These are phyloP conservation scores for Enteromius unitaeniatus DNA, from an alignment of 2,797 vertebrate species.

Conservation along the genomic window DNA sequence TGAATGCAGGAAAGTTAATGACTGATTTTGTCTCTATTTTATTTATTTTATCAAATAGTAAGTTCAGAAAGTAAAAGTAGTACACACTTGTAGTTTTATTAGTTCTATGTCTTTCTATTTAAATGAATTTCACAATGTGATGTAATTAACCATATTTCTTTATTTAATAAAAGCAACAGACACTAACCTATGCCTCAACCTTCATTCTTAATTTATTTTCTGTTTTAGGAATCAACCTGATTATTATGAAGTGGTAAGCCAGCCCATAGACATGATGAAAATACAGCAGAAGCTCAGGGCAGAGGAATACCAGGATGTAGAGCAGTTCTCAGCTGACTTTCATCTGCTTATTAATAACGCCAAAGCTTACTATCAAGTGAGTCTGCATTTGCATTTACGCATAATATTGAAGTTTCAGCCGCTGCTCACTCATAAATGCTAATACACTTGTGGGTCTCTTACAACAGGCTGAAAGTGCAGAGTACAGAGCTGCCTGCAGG, in stretches of 20 bases:
- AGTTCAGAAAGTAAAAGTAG: neutral
- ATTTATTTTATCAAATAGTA: neutral
- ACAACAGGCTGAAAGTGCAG: constrained; percentile 86
- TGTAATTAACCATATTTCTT: neutral
- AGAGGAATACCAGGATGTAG: constrained; percentile 95
- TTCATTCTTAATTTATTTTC: constrained; percentile 32
- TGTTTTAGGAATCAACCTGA: constrained; percentile 92
- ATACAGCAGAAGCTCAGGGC: constrained; percentile 97
- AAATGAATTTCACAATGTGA: neutral
- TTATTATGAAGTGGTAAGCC: constrained; percentile 96
- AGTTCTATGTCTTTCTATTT: neutral
- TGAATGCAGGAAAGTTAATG: neutral
- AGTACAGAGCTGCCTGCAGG: constrained; percentile 92
- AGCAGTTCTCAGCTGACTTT: constrained; percentile 92
- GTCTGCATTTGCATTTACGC: neutral
- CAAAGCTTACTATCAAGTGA: constrained; percentile 95
- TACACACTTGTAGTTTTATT: neutral
- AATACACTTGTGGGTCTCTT: neutral
- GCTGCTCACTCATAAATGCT: no score
- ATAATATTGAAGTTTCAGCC: neutral
- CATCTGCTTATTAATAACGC: constrained; percentile 97
- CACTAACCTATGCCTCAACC: neutral
- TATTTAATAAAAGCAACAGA: neutral
- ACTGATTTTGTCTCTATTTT: neutral
- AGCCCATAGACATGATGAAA: constrained; percentile 98